Evolutionary conservation across 2,797 vertebrate species (phyloP), one percentile per base, ranked within the genome.

Genomic region (Pampus argenteus): DNA sequence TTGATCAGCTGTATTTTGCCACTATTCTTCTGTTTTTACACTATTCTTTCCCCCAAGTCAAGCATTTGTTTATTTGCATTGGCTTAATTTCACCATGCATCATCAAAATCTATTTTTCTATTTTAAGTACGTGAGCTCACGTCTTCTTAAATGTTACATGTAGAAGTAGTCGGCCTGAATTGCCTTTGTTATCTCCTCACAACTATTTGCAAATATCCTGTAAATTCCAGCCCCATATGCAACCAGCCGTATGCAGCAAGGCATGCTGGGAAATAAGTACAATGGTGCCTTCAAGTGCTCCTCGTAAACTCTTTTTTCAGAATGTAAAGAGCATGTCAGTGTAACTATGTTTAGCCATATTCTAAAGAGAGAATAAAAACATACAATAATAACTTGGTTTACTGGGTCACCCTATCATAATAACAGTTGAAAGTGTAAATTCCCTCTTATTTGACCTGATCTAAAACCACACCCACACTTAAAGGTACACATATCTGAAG

Each of bases 211-310:
- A 76, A 57, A 34, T 11, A 22, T 26, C 29, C 52, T 62, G 22
- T 51, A 75, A 60, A 79, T 70, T 76, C 61, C 52, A 44, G 14
- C 64, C 65, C 50, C 14, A 71, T 68, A 73, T 76, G 67, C 44
- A 74, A 76, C 48, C 58, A 55, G 65, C 55, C 48, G 1, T 59
- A 54, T 61, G 3, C 15, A 51, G 78, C 89, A 88, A 79, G 45
- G 93, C 89, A 93, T 91, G 60, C 63, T 86, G 93, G 93, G 93
- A 88, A 78, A 77, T 34, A 55, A 20, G 34, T 84, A 38, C 54
- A 66, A 65, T 52, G 85, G 6, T 86, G 65, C 86, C n/a, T 91
- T 90, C 88, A 81, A 0, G 57, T 40, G 15, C 66, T 48, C 25
- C 9, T 64, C 17, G 55, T 61, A 26, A 25, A 15, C 14, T 63